A percentile compares a stretch with the other conserved stretches of the same genome.
These are phyloP conservation scores for Drosophila pseudoananassae DNA, from an alignment of 1,140 invertebrate genomes.

Conservation along the genomic window DNA sequence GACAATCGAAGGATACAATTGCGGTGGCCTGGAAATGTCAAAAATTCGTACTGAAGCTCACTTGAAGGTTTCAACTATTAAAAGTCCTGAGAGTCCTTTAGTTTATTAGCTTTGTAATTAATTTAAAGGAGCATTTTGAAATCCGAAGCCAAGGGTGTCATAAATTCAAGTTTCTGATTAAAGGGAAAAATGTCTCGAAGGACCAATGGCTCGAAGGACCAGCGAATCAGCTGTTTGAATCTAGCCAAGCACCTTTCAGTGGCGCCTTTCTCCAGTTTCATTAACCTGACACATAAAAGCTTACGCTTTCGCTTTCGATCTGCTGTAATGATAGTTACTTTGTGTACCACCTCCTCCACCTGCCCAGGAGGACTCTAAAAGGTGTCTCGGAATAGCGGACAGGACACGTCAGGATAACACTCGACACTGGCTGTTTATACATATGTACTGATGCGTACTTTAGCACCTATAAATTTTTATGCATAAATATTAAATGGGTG, in stretches of 20 bases:
- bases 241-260: constrained; percentile 15
- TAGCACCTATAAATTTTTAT: constrained; percentile 80
- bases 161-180: constrained; percentile 25
- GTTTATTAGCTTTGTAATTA: neutral
- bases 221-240: constrained; percentile 54
- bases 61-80: too few species aligned
- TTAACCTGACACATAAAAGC: constrained; percentile 56
- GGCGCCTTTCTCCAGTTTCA: constrained; percentile 23
- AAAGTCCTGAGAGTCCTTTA: too few species aligned
- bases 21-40: constrained; percentile 22
- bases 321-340: constrained; percentile 43
- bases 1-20: too few species aligned
- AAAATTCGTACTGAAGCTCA: too few species aligned
- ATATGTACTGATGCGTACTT: constrained; percentile 74
- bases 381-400: constrained; percentile 9
- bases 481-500: constrained; percentile 70
- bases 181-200: constrained; percentile 2
- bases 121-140: neutral
- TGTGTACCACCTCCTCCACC: neutral
- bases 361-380: constrained; percentile 4
- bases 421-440: constrained; percentile 34
- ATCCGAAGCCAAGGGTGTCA: neutral
- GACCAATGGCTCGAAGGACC: neutral
- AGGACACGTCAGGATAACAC: constrained; percentile 5
- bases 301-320: constrained; percentile 51